phyloP scores from a whole-genome alignment of 1,140 invertebrate genomes.

The Conus betulinus region DNA sequence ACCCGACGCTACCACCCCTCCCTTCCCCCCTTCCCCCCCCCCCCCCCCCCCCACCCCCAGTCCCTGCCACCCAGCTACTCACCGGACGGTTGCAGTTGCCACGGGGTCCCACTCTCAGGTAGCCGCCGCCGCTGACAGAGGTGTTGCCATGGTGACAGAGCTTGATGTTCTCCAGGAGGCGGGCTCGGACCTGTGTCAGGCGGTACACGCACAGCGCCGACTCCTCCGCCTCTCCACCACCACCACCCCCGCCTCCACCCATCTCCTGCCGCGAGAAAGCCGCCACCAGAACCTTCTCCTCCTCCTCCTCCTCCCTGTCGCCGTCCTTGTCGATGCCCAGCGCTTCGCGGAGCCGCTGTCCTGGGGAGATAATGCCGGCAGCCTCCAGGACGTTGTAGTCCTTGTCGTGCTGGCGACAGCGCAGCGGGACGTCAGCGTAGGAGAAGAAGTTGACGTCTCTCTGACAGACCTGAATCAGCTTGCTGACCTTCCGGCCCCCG shows the following conservation, averaged over 20 bases:
- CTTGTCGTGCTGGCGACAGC: slow-evolving; percentile 84
- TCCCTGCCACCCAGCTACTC: neutral
- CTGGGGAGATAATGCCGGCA: slow-evolving; percentile 93
- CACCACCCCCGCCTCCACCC: slow-evolving; percentile 73
- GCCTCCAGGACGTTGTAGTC: slow-evolving; percentile 94
- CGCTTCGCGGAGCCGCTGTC: slow-evolving; percentile 90
- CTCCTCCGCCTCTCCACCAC: slow-evolving; percentile 80
- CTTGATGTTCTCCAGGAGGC: slow-evolving; percentile 98
- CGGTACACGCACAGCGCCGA: slow-evolving; percentile 96
- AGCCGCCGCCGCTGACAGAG: slow-evolving; percentile 57
- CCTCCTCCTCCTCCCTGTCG: slow-evolving; percentile 80
- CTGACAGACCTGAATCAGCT: slow-evolving; percentile 95
- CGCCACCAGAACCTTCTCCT: slow-evolving; percentile 85
- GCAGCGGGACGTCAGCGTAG: slow-evolving; percentile 97
- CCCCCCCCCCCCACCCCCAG: too few species aligned
- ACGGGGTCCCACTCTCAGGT: slow-evolving; percentile 53
- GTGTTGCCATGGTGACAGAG: slow-evolving; percentile 90
- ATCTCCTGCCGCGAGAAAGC: slow-evolving; percentile 91
- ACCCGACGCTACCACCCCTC: too few species aligned
- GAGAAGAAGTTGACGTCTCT: slow-evolving; percentile 93
- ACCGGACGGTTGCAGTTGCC: slow-evolving; percentile 53
- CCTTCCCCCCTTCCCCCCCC: too few species aligned
- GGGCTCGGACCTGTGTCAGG: slow-evolving; percentile 93
- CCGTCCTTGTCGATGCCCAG: slow-evolving; percentile 84
- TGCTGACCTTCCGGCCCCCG: slow-evolving; percentile 88